A percentile compares a stretch with the other conserved stretches of the same genome.
Conservation (phyloP, 2,888 invertebrate species). For the Archaeoteleia sp. region DNA sequence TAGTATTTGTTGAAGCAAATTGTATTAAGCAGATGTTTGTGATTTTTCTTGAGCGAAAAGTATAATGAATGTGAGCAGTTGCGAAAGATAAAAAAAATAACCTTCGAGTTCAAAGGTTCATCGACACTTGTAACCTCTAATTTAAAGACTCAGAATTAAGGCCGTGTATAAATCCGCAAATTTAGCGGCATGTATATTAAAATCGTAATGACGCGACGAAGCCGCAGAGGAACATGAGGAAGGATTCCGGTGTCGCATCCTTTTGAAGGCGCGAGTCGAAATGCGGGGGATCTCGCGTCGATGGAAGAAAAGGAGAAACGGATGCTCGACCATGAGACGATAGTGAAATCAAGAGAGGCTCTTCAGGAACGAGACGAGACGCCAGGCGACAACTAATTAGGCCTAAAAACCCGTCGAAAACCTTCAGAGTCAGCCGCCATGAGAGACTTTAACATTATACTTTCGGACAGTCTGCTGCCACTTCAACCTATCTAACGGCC, state of each 20-base stretch:
- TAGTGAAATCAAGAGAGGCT: constrained; percentile 59
- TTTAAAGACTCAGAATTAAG: not conserved
- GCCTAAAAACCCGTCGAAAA: constrained; percentile 70
- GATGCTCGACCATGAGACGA: constrained; percentile 53
- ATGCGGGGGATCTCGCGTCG: constrained; percentile 32
- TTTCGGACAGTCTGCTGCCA: constrained; percentile 53
- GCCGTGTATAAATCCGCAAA: constrained; percentile 26
- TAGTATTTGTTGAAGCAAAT: too few species aligned
- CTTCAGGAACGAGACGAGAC: constrained; percentile 63
- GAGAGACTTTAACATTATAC: constrained; percentile 44
- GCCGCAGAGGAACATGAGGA: constrained; percentile 42
- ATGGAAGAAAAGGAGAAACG: constrained; percentile 33
- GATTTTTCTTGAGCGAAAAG: too few species aligned
- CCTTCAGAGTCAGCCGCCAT: constrained; percentile 62
- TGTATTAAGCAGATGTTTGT: too few species aligned
- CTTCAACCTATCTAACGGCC: constrained; percentile 37
- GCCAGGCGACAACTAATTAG: constrained; percentile 74
- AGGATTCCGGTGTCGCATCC: constrained; percentile 45
- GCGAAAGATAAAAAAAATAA: too few species aligned
- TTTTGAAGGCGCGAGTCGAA: constrained; percentile 44
- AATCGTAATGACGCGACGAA: constrained; percentile 44
- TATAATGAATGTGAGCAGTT: too few species aligned
- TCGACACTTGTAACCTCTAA: constrained; percentile 21
- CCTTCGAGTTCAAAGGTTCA: constrained; percentile 23
- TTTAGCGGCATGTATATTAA: constrained; percentile 43